Evolutionary conservation across 1,140 invertebrate genomes (phyloP).

Genomic region (Helicoverpa zea): DNA sequence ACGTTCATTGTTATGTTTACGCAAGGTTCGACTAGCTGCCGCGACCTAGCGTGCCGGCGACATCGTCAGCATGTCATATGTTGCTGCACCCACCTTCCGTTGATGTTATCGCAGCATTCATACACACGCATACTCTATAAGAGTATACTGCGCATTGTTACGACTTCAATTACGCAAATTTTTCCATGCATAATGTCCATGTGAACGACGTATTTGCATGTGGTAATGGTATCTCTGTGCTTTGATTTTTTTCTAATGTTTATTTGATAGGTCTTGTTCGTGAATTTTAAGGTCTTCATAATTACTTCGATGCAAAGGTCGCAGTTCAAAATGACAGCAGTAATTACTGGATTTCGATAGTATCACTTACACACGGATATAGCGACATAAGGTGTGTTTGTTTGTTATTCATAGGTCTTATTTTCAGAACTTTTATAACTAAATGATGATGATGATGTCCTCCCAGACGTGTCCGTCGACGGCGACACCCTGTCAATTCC

Average conservation of each 20-base stretch:
- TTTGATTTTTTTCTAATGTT: slow-evolving; percentile 19
- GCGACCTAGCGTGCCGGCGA: slow-evolving; percentile 36
- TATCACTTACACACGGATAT: too few relatives aligned
- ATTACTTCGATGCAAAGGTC: neutral
- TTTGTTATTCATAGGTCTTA: too few relatives aligned
- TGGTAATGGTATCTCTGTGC: neutral
- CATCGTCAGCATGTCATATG: slow-evolving; percentile 42
- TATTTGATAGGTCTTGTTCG: neutral
- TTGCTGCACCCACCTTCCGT: slow-evolving; percentile 47
- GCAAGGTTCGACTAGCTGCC: slow-evolving; percentile 39
- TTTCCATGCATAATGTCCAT: slow-evolving; percentile 4
- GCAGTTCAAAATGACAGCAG: neutral
- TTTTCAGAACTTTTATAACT: too few relatives aligned
- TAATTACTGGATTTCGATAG: too few relatives aligned
- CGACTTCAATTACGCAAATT: slow-evolving; percentile 15
- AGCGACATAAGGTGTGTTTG: too few relatives aligned
- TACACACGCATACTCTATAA: slow-evolving; percentile 29
- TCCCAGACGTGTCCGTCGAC: too few relatives aligned
- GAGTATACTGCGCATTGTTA: slow-evolving; percentile 9
- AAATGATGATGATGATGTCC: too few relatives aligned
- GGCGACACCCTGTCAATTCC: too few relatives aligned
- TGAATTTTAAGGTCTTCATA: neutral
- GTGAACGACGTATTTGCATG: slow-evolving; percentile 7
- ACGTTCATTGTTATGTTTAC: slow-evolving; percentile 48
- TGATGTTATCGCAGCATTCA: slow-evolving; percentile 38